A percentile compares a stretch with the other conserved stretches of the same genome.
phyloP scores from a whole-genome alignment of 2,113 vertebrate genomes.

The Alligator sinensis region DNA sequence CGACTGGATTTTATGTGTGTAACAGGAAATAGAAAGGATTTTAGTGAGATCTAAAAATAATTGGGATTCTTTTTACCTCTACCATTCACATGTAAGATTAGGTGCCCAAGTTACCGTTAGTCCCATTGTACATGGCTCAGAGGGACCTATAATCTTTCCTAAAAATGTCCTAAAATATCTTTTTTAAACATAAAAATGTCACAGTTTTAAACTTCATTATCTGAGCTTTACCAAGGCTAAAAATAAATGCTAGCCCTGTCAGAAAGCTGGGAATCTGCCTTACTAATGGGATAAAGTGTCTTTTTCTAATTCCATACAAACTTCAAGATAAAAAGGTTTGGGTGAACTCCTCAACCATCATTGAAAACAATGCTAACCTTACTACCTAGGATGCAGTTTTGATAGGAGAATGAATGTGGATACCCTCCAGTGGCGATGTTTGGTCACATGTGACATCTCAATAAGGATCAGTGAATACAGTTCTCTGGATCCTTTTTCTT shows the following conservation, averaged over 20 bases:
- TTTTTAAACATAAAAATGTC: background rate
- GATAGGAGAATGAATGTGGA: background rate
- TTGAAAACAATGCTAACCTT: background rate
- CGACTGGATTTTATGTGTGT: too few relatives aligned
- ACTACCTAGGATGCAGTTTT: background rate
- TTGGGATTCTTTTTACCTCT: background rate
- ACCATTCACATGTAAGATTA: background rate
- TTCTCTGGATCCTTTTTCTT: too few relatives aligned
- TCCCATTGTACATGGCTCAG: background rate
- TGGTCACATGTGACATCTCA: background rate
- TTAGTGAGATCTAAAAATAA: background rate
- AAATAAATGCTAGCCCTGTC: background rate
- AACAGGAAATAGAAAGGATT: too few relatives aligned
- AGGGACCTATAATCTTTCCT: background rate
- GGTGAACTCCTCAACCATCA: background rate
- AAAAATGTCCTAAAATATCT: background rate
- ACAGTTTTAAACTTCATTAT: background rate
- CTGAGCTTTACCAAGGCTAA: background rate
- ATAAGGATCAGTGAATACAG: background rate
- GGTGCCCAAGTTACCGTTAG: background rate
- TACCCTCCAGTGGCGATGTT: too few relatives aligned
- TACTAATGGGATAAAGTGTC: background rate
- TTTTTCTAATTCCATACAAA: background rate
- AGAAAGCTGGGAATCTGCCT: background rate
- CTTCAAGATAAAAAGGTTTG: background rate